Percentiles rank a stretch among this genome's conserved stretches.
Conservation (phyloP, 2,888 invertebrate species). For the Andricus quercusramuli region DNA sequence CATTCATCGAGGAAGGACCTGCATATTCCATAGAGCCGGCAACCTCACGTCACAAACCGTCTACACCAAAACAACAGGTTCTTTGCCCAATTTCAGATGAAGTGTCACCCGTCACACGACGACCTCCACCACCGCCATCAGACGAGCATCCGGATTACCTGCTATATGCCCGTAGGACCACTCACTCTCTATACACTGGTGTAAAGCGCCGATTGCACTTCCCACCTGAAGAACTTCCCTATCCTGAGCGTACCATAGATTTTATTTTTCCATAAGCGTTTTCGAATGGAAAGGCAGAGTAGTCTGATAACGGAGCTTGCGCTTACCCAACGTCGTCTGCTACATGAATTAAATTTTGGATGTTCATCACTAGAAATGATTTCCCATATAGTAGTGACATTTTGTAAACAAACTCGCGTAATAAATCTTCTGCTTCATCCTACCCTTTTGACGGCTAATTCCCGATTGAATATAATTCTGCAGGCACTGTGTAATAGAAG, state of each 20-base stretch:
- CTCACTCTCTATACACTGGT: too few species aligned
- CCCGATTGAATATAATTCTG: conserved; percentile 48
- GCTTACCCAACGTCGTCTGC: conserved; percentile 41
- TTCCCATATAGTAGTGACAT: background rate
- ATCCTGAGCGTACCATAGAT: conserved; percentile 5
- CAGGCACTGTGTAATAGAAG: conserved; percentile 50
- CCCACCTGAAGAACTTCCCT: too few species aligned
- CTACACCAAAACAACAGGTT: too few species aligned
- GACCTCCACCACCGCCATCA: too few species aligned
- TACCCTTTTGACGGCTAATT: conserved; percentile 34
- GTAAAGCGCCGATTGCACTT: too few species aligned
- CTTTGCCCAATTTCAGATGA: too few species aligned
- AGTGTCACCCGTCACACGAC: too few species aligned
- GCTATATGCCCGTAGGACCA: too few species aligned
- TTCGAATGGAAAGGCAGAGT: conserved; percentile 46
- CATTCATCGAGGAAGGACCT: too few species aligned
- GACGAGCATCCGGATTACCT: too few species aligned
- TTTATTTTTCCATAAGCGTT: conserved; percentile 45
- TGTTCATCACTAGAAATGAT: conserved; percentile 12
- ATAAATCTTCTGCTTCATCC: conserved; percentile 9
- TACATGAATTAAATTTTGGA: conserved; percentile 43
- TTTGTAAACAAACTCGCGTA: background rate
- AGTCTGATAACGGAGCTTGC: conserved; percentile 16
- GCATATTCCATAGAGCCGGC: too few species aligned
- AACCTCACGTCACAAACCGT: too few species aligned